These are phyloP conservation scores for Sciurus vulgaris DNA, from an alignment of 2,797 vertebrate species.

Conservation along the genomic window DNA sequence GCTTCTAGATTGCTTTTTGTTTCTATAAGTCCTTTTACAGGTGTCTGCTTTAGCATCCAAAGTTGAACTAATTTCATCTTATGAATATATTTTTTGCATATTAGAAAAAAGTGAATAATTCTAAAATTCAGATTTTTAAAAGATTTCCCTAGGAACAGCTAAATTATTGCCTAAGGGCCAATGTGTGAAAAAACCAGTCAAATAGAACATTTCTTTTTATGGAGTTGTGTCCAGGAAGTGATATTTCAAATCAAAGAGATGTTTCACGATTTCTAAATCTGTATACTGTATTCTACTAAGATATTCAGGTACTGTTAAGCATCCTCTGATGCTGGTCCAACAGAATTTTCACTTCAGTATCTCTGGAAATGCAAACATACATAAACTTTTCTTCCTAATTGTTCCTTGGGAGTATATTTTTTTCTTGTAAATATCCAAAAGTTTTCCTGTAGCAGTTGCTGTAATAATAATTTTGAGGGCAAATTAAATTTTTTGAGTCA, in stretches of 20 bases:
- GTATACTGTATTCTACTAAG: neutral
- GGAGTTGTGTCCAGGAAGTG: neutral
- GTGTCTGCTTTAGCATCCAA: neutral
- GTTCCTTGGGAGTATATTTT: neutral
- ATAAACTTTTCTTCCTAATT: neutral
- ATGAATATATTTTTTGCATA: neutral
- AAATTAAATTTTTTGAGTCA: slow-evolving; percentile 30
- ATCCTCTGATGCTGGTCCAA: neutral
- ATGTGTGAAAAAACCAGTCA: neutral
- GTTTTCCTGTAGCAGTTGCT: neutral
- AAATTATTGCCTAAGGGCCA: neutral
- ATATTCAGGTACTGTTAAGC: neutral
- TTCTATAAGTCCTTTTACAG: neutral
- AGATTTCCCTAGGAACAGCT: neutral
- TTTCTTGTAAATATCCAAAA: neutral
- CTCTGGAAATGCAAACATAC: neutral
- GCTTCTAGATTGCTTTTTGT: neutral
- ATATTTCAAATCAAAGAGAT: slow-evolving; percentile 43
- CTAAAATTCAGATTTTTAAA: neutral
- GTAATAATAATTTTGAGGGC: neutral
- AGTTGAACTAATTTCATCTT: neutral
- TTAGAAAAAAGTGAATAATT: slow-evolving; percentile 19
- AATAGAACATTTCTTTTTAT: neutral
- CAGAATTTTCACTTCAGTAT: neutral
- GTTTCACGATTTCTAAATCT: neutral